Base-by-base conservation (phyloP, 2,113 vertebrate genomes). In the Ammospiza caudacuta region DNA sequence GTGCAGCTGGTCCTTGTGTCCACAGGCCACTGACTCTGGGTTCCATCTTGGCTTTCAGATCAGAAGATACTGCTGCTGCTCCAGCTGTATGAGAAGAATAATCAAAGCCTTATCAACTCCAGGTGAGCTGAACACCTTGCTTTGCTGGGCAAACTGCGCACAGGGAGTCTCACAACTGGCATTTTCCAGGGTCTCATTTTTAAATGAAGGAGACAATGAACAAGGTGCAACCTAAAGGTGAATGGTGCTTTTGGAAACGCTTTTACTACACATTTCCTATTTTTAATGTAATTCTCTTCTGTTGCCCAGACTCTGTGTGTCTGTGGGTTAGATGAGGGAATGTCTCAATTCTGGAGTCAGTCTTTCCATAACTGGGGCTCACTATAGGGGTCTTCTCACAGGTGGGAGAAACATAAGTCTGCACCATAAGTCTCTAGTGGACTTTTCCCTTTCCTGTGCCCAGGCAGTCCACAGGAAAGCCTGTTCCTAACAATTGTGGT, bases 1-100 rank as follows among this genome's bases (percentile, higher is more conserved):
- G 55, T 82, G 43, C 9, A 11, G 22, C 43, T 70, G 19, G 4
- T 62, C 89, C 87, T 64, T 37, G 33, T 57, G 54, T 58, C 69
- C 59, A 12, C 41, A 31, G 23, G 7, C 80, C 59, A 35, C 62
- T 83, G 63, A 93, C 39, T 63, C 31, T 4, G 49, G 20, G 10
- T 92, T 80, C 95, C 15, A 54, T 80, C 25, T 35, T 47, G 39
- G 37, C 46, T 91, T 91, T 39, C 94, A 99, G 99, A 99, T 98
- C 99, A 99, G 97, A 99, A 99, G 94, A 97, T 99, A 46, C 83
- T 99, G 27, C 97, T 98, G 27, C 97, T 99, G 11, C 98, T 99
- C n/a, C 98, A 96, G 90, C 96, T 98, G 10, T 99, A 99, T 70
- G 99, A 99, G 94, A 98, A 95, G 94, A 99, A 98, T 95, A 90